Percentiles rank a stretch among this genome's conserved stretches.
Conservation (phyloP, 2,888 invertebrate species). For the Abscondita cerata region DNA sequence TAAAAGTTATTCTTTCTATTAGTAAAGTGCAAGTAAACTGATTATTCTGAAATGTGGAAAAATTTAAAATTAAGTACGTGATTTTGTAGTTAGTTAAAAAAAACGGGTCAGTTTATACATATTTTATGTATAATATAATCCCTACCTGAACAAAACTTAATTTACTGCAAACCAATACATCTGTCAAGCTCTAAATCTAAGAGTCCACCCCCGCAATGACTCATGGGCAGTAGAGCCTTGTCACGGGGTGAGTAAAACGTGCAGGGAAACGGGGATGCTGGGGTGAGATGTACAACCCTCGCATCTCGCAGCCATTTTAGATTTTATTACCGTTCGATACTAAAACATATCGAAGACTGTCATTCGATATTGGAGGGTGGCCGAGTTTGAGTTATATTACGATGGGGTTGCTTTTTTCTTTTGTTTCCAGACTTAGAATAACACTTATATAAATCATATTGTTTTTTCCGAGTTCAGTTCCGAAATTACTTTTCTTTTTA, state of each 20-base stretch:
- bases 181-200: constrained; percentile 42
- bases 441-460: constrained; percentile 36
- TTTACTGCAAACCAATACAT: constrained; percentile 43
- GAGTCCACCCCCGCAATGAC: constrained; percentile 45
- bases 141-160: constrained; percentile 40
- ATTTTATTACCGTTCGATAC: constrained; percentile 61
- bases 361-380: constrained; percentile 44
- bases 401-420: constrained; percentile 36
- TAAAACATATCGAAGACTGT: constrained; percentile 55
- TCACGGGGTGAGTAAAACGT: constrained; percentile 37
- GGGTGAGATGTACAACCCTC: constrained; percentile 45
- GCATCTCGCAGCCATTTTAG: constrained; percentile 58
- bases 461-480: constrained; percentile 31
- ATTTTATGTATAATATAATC: constrained; percentile 28
- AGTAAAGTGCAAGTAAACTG: no score
- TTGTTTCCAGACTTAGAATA: constrained; percentile 34
- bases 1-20: no score
- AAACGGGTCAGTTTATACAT: constrained; percentile 15
- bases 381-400: constrained; percentile 38
- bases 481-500: constrained; percentile 34
- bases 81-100: neutral
- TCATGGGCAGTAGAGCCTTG: constrained; percentile 37
- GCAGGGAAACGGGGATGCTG: constrained; percentile 33
- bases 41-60: no score
- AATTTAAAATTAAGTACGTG: no score